Percentiles rank a stretch among this genome's conserved stretches.
phyloP scores from a whole-genome alignment of 2,888 invertebrate species.

The Agonopterix alstromeriana region DNA sequence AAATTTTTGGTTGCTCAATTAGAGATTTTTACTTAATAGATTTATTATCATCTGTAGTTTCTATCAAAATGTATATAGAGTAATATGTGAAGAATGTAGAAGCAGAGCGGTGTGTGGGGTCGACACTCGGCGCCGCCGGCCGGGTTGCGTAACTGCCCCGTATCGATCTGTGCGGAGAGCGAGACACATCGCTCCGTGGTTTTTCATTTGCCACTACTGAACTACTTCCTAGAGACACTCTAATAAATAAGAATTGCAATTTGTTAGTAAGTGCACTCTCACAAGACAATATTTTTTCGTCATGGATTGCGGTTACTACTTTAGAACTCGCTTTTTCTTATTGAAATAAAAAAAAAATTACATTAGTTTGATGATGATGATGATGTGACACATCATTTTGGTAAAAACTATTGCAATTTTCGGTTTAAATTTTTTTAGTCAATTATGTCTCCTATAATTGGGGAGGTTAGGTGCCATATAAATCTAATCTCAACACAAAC shows the following conservation, averaged over 20 bases:
- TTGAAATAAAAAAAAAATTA: no score
- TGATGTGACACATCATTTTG: no score
- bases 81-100: conserved; percentile 17
- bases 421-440: no score
- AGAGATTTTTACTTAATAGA: conserved; percentile 5
- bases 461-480: no score
- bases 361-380: no score
- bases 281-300: no score
- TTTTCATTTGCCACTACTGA: conserved; percentile 37
- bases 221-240: conserved; percentile 27
- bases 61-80: conserved; percentile 10
- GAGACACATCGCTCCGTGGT: conserved; percentile 43
- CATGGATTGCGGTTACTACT: no score
- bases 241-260: conserved; percentile 9
- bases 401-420: no score
- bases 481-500: no score
- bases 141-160: conserved; percentile 64
- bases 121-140: conserved; percentile 44
- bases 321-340: no score
- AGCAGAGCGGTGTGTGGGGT: conserved; percentile 31
- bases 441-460: no score
- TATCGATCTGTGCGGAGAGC: conserved; percentile 66
- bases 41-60: conserved; percentile 1
- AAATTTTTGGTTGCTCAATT: conserved; percentile 6
- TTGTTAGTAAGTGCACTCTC: background rate